These are phyloP conservation scores for Malacoraja senta DNA, from an alignment of 2,797 vertebrate species.

Conservation along the genomic window DNA sequence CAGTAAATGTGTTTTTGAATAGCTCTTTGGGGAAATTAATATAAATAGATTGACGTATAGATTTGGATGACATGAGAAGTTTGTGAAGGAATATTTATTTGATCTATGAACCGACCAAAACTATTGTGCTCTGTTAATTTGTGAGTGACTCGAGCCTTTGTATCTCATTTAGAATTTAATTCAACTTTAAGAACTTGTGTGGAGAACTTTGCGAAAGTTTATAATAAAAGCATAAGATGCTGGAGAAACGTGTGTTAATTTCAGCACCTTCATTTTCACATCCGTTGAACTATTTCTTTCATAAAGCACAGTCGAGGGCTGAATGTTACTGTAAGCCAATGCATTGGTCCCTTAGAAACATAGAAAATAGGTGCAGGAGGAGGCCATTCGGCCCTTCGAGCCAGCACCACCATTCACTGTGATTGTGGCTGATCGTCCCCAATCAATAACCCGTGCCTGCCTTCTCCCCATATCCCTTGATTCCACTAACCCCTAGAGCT, in stretches of 20 bases:
- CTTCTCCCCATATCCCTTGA: too few species aligned
- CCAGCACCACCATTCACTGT: too few species aligned
- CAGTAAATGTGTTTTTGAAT: not conserved
- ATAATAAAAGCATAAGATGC: too few species aligned
- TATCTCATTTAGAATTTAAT: not conserved
- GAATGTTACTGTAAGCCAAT: not conserved
- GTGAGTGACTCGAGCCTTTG: not conserved
- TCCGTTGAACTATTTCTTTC: not conserved
- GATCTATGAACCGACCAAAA: not conserved
- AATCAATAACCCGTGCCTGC: too few species aligned
- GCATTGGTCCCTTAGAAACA: not conserved
- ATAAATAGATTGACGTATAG: not conserved
- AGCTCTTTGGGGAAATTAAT: not conserved
- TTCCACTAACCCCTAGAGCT: too few species aligned
- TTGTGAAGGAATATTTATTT: not conserved
- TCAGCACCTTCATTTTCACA: not conserved
- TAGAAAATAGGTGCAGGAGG: too few species aligned
- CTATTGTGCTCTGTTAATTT: not conserved
- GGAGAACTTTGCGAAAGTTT: not conserved
- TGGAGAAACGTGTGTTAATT: not conserved
- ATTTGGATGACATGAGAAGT: not conserved
- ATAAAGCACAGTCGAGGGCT: not conserved
- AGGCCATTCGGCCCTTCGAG: too few species aligned
- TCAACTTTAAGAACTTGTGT: not conserved
- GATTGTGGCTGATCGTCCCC: too few species aligned